Conservation (phyloP, 2,888 invertebrate genomes). For the Bombylius major region DNA sequence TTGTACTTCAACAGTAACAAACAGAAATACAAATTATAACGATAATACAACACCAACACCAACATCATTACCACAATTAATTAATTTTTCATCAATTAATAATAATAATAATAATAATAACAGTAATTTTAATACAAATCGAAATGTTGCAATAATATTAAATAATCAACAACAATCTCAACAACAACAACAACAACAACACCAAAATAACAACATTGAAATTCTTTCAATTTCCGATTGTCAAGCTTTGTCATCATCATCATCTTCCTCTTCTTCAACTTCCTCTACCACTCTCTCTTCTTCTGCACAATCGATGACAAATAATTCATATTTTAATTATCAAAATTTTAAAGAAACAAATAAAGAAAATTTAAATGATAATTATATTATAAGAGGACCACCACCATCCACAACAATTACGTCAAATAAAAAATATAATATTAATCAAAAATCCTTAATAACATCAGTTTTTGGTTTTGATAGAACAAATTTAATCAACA, state of each 20-base stretch:
- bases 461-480: constrained; percentile 8
- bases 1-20: not conserved
- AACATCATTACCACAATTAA: not conserved
- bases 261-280: not conserved
- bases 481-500: constrained; percentile 9
- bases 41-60: not conserved
- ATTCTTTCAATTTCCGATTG: not conserved
- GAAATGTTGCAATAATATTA: not conserved
- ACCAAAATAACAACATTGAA: not conserved
- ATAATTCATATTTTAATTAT: not conserved
- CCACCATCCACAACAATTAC: too few relatives aligned
- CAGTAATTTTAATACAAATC: not conserved
- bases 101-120: not conserved
- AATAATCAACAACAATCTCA: not conserved
- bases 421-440: not conserved
- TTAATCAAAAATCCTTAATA: not conserved
- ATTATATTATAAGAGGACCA: not conserved
- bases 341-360: not conserved
- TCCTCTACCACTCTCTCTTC: not conserved
- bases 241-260: not conserved
- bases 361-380: not conserved
- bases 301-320: not conserved
- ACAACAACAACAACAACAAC: not conserved
- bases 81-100: not conserved
- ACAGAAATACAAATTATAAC: not conserved